Evolutionary conservation across 2,113 vertebrate species (phyloP).

Genomic region (Aphyosemion australe): DNA sequence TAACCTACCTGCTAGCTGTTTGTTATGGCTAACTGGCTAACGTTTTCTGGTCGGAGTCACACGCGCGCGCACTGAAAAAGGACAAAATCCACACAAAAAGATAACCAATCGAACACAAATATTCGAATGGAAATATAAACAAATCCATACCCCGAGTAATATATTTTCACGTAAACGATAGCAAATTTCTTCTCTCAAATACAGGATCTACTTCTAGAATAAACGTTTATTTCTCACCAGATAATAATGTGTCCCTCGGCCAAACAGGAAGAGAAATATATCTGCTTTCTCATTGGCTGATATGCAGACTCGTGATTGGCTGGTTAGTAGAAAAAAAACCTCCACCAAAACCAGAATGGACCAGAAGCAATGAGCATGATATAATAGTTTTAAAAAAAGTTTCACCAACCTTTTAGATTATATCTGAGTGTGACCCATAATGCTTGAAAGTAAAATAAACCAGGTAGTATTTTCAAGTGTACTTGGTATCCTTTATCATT

Average conservation of each 20-base stretch:
- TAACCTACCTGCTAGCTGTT: conserved; percentile 52
- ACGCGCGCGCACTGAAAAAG: conserved; percentile 18
- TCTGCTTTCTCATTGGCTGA: conserved; percentile 40
- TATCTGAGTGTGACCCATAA: neutral
- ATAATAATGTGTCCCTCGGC: conserved; percentile 28
- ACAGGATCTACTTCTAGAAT: conserved; percentile 11
- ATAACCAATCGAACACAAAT: neutral
- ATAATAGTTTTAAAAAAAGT: neutral
- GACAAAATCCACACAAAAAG: conserved; percentile 17
- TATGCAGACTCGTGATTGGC: conserved; percentile 34
- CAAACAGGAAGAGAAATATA: conserved; percentile 65
- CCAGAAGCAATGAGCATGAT: neutral
- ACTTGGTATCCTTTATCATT: too few relatives aligned
- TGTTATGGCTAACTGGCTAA: conserved; percentile 16
- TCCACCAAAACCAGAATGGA: neutral
- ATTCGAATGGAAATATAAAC: neutral
- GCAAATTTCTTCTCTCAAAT: neutral
- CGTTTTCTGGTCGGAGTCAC: conserved; percentile 32
- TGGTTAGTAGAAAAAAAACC: neutral
- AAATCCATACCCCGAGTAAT: accelerated
- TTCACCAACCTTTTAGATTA: too few relatives aligned
- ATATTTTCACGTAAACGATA: accelerated
- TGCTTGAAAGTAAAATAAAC: neutral
- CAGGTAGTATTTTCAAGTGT: too few relatives aligned
- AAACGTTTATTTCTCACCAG: conserved; percentile 47